Percentiles rank a stretch among this genome's conserved stretches.
These are phyloP conservation scores for Pegea sp. DNA, from an alignment of 23 tunicate species.

Conservation along the genomic window DNA sequence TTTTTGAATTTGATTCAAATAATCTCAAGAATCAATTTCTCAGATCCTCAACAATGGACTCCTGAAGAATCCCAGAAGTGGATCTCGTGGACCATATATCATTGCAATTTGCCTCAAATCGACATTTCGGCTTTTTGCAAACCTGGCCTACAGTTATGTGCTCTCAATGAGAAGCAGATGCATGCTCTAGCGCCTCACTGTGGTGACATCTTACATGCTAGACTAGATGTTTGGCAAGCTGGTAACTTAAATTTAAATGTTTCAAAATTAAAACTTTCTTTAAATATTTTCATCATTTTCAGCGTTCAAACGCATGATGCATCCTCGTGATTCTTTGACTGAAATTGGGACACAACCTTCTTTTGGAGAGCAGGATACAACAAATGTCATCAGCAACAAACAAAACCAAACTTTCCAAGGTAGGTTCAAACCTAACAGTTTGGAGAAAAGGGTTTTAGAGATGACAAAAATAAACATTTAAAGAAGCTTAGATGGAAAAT, in stretches of 20 bases:
- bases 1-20: neutral
- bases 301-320: too few species aligned
- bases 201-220: conserved; percentile 78
- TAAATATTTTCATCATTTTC: neutral
- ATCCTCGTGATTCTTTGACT: too few species aligned
- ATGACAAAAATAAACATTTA: too few species aligned
- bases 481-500: too few species aligned
- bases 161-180: conserved; percentile 42
- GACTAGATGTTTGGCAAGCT: conserved; percentile 66
- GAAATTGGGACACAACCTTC: too few species aligned
- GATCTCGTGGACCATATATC: conserved; percentile 66
- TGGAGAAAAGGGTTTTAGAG: too few species aligned
- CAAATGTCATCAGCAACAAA: too few species aligned
- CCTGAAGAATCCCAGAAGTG: conserved; percentile 58
- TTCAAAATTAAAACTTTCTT: neutral
- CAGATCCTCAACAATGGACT: conserved; percentile 56
- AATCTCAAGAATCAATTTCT: neutral
- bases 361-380: too few species aligned
- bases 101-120: conserved; percentile 32
- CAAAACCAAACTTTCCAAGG: too few species aligned
- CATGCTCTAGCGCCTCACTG: conserved; percentile 50
- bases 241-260: conserved; percentile 13
- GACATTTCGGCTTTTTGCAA: conserved; percentile 20
- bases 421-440: too few species aligned
- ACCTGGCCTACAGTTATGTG: conserved; percentile 32